These are phyloP conservation scores for Pollachius pollachius DNA, from an alignment of 2,113 vertebrate genomes.

Conservation along the genomic window DNA sequence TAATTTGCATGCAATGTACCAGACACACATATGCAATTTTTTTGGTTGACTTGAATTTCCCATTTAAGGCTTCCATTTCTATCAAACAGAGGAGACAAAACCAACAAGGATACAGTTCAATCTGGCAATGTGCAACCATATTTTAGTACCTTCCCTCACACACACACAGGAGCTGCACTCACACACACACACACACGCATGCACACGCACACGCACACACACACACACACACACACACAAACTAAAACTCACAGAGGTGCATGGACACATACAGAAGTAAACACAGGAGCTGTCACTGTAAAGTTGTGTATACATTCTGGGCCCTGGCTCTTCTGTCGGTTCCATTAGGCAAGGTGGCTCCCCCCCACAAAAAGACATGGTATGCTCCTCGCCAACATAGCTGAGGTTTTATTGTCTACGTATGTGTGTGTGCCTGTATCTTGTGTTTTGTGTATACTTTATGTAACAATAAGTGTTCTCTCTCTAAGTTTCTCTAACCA, in stretches of 20 bases:
- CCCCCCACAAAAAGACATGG: no score
- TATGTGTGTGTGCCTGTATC: background rate
- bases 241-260: slow-evolving; percentile 6
- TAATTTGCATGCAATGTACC: no score
- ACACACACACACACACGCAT: slow-evolving; percentile 2
- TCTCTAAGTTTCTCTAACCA: no score
- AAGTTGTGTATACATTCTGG: slow-evolving; percentile 2
- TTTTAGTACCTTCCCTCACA: no score
- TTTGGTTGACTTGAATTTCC: no score
- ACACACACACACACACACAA: background rate
- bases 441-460: background rate
- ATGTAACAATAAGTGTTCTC: no score
- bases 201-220: slow-evolving; percentile 3
- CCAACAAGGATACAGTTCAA: background rate
- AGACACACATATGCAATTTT: no score
- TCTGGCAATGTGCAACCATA: background rate
- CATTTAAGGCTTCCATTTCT: background rate
- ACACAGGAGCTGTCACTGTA: background rate
- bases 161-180: background rate
- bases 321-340: background rate
- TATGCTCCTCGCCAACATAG: background rate
- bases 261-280: background rate
- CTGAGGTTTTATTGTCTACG: background rate
- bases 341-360: background rate
- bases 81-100: background rate